Evolutionary conservation across 2,113 vertebrate species (phyloP), one percentile per base, ranked within the genome.

Genomic region (Petrocephalus microphthalmus): DNA sequence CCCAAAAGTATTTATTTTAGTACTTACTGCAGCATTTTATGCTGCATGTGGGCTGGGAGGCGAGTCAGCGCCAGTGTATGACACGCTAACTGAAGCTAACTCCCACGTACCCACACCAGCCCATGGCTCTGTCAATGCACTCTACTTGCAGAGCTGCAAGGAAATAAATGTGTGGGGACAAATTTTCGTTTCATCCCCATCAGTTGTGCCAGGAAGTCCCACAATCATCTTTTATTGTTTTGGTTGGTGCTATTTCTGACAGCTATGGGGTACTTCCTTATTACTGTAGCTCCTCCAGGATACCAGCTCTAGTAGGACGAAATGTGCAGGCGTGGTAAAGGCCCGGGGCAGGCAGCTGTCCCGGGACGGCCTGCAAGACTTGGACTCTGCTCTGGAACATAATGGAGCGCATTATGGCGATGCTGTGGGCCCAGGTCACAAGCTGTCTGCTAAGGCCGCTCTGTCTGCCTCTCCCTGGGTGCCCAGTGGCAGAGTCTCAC

Each of bases 381-480:
- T 96, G 95, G 95, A 95, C 93, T 90, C 93, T 91, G 92, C 92
- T 95, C 93, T 93, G 93, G 93, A 94, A 93, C 94, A 95, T 96
- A 95, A 95, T 95, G 95, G 93, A 91, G 53, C 93, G 92, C 93
- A 94, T 95, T 96, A 94, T 96, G 93, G 93, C 90, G 93, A 91
- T 94, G 90, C 94, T 94, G 94, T 93, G 93, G 92, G 93, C 95
- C 94, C 92, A 94, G 94, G 94, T 94, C 92, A 94, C 95, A 95
- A 95, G 95, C 95, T 96, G 95, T 95, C 95, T 95, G 92, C 90
- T 94, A 93, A 94, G 94, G 94, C 94, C 95, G 94, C 93, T 95
- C 94, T 95, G 95, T 96, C 95, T 95, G 94, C 92, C 92, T 94
- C 95, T 92, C 93, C 92, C 93, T 92, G 94, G 91, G 94, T 91